A percentile compares a stretch with the other conserved stretches of the same genome.
Evolutionary conservation across 92 coral and sea anemone species (phyloP).

Genomic region (Parazoanthus atlanticus): DNA sequence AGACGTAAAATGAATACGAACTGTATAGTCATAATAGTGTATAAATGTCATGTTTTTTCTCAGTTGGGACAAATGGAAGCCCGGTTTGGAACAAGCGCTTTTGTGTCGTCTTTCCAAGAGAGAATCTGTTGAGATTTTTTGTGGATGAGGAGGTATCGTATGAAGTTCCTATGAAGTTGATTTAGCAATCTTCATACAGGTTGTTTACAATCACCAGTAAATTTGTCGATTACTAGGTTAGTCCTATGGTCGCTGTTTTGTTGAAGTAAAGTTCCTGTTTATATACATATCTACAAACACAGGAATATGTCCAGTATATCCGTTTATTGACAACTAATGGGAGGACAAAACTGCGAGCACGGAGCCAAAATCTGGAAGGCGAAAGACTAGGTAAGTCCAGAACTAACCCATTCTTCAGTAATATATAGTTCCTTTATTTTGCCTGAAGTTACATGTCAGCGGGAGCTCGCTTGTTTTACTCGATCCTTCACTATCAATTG

Average conservation of each 20-base stretch:
- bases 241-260: neutral
- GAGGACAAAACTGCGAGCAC: neutral
- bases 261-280: neutral
- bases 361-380: neutral
- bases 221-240: neutral
- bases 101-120: constrained; percentile 67
- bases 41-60: constrained; percentile 3
- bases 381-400: neutral
- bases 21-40: too few species aligned
- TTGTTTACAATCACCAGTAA: neutral
- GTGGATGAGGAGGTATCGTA: constrained; percentile 59
- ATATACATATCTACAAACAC: neutral
- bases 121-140: constrained; percentile 57
- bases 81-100: constrained; percentile 61
- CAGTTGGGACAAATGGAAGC: constrained; percentile 42
- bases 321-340: neutral
- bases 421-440: neutral
- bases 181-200: neutral
- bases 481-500: neutral
- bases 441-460: constrained; percentile 7
- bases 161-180: neutral
- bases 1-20: too few species aligned
- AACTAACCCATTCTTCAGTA: neutral
- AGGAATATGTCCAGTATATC: constrained; percentile 18
- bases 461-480: neutral